These are phyloP conservation scores for Plutella xylostella DNA, from an alignment of 2,888 invertebrate genomes.

Conservation along the genomic window DNA sequence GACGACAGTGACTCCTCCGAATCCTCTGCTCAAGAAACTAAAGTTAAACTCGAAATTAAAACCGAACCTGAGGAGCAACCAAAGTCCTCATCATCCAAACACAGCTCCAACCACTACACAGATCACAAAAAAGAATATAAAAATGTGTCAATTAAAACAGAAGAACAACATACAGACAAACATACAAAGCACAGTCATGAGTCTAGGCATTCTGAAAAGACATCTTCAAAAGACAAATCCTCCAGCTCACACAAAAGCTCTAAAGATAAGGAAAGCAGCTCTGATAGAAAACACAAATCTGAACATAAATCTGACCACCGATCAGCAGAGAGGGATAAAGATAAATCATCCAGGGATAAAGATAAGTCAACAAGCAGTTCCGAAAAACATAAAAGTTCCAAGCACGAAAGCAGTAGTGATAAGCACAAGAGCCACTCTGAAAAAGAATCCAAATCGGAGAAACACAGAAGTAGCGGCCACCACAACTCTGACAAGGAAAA, in stretches of 20 bases:
- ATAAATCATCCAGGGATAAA: slow-evolving; percentile 26
- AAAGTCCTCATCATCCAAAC: slow-evolving; percentile 31
- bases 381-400: slow-evolving; percentile 26
- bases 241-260: slow-evolving; percentile 21
- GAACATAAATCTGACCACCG: slow-evolving; percentile 30
- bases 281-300: slow-evolving; percentile 35
- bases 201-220: slow-evolving; percentile 29
- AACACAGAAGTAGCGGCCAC: slow-evolving; percentile 21
- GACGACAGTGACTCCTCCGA: slow-evolving; percentile 37
- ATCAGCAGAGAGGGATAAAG: slow-evolving; percentile 30
- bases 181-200: slow-evolving; percentile 30
- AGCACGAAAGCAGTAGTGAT: slow-evolving; percentile 9
- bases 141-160: slow-evolving; percentile 26
- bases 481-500: slow-evolving; percentile 31
- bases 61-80: slow-evolving; percentile 26
- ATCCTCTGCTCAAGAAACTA: slow-evolving; percentile 39
- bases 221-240: slow-evolving; percentile 33
- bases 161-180: slow-evolving; percentile 24
- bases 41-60: slow-evolving; percentile 35
- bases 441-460: slow-evolving; percentile 12
- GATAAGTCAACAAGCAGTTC: slow-evolving; percentile 24
- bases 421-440: slow-evolving; percentile 14
- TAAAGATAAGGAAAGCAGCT: slow-evolving; percentile 30
- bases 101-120: slow-evolving; percentile 27
- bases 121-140: slow-evolving; percentile 26